Conservation (phyloP, 53 echinoderm and acorn worm species). For the Zoroaster sp. region DNA sequence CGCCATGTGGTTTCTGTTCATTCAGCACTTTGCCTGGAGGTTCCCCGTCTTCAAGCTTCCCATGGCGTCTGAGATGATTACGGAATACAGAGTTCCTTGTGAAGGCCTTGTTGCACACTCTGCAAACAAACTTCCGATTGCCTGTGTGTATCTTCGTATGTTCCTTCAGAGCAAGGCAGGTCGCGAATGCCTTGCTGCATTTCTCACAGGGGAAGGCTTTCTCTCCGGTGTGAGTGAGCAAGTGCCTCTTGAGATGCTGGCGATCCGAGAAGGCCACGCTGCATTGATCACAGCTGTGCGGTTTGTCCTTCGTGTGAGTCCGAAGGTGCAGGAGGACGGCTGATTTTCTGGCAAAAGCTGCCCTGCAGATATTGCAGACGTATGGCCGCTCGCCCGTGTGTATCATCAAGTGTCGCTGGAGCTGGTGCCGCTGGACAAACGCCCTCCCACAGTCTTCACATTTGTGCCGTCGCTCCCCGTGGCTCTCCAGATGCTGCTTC, state of each 20-base stretch:
- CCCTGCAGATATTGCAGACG: constrained; percentile 9
- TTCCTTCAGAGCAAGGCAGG: background rate
- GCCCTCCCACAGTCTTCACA: constrained; percentile 46
- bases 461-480: constrained; percentile 22
- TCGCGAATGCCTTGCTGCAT: background rate
- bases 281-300: background rate
- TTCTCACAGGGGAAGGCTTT: background rate
- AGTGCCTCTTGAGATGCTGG: background rate
- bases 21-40: background rate
- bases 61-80: background rate
- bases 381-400: constrained; percentile 44
- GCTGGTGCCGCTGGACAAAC: constrained; percentile 20
- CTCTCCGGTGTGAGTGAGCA: background rate
- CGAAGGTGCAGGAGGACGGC: background rate
- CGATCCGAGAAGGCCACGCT: background rate
- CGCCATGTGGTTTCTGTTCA: too few species aligned
- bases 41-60: background rate
- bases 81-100: background rate
- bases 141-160: background rate
- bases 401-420: constrained; percentile 28
- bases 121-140: background rate
- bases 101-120: background rate
- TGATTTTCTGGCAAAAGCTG: background rate
- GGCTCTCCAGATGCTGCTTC: constrained; percentile 30
- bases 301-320: background rate